These are phyloP conservation scores for Tenthredo distinguenda DNA, from an alignment of 2,888 invertebrate genomes.

Conservation along the genomic window DNA sequence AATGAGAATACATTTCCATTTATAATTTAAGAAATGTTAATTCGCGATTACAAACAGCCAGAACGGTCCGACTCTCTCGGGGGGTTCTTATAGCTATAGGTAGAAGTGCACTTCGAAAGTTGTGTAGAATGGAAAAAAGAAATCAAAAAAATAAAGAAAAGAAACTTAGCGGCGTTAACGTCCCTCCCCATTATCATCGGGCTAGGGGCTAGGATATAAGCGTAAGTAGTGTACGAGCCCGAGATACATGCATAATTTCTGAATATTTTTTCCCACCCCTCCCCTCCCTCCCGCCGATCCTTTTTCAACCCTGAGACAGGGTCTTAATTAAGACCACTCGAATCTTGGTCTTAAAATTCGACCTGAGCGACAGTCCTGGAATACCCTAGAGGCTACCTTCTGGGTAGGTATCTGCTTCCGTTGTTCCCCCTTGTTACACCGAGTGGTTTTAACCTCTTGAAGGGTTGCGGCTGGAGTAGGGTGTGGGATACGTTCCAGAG, in stretches of 20 bases:
- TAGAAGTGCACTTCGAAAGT: background rate
- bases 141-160: background rate
- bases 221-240: background rate
- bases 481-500: background rate
- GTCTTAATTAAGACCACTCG: conserved; percentile 10
- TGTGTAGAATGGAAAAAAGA: background rate
- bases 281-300: no score
- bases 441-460: conserved; percentile 44
- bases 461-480: background rate
- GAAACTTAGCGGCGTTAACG: background rate
- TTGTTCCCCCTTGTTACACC: conserved; percentile 42
- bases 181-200: background rate
- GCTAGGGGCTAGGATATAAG: background rate
- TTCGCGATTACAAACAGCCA: conserved; percentile 47
- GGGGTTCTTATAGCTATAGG: background rate
- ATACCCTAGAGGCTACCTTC: conserved; percentile 11
- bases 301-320: background rate
- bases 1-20: conserved; percentile 57
- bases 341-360: background rate
- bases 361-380: background rate
- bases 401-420: conserved; percentile 25
- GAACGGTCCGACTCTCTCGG: background rate
- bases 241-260: background rate
- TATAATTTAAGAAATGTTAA: conserved; percentile 60
- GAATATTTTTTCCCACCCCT: background rate